These are phyloP conservation scores for Drosophila suboccidentalis DNA, from an alignment of 2,888 invertebrate genomes.

Conservation along the genomic window DNA sequence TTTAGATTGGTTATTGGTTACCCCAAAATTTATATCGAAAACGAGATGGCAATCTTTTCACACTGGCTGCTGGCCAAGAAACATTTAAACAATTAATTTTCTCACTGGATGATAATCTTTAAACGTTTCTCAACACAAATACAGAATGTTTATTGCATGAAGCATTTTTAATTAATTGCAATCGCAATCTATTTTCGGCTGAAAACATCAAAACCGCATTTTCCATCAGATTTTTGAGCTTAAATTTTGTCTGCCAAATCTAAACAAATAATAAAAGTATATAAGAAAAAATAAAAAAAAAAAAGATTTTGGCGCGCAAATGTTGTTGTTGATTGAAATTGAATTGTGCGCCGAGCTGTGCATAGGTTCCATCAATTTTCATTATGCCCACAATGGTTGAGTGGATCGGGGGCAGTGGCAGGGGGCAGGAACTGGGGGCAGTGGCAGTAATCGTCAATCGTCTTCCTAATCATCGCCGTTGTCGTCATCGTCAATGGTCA, in stretches of 20 bases:
- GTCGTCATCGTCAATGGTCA: constrained; percentile 31
- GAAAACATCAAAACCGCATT: constrained; percentile 61
- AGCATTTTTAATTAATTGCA: constrained; percentile 54
- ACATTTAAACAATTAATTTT: constrained; percentile 27
- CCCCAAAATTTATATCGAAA: constrained; percentile 15
- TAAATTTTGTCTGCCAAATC: constrained; percentile 30
- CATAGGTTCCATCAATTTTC: constrained; percentile 74
- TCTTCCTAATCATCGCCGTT: constrained; percentile 39
- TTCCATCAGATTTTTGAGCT: constrained; percentile 46
- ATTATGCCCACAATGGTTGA: constrained; percentile 43
- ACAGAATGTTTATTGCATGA: constrained; percentile 65
- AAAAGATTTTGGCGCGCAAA: constrained; percentile 40
- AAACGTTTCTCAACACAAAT: constrained; percentile 27
- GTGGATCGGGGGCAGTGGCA: background rate
- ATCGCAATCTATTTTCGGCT: constrained; percentile 59
- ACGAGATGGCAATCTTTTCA: constrained; percentile 10
- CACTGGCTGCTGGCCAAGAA: constrained; percentile 38
- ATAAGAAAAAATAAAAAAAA: constrained; percentile 4
- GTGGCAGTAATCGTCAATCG: constrained; percentile 1
- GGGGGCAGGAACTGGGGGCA: background rate
- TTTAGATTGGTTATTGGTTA: background rate
- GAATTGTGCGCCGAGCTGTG: constrained; percentile 55
- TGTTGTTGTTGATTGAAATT: constrained; percentile 41
- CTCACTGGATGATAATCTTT: constrained; percentile 31
- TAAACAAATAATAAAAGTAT: constrained; percentile 66